phyloP scores from a whole-genome alignment of 2,113 vertebrate species.

The Gulo gulo region DNA sequence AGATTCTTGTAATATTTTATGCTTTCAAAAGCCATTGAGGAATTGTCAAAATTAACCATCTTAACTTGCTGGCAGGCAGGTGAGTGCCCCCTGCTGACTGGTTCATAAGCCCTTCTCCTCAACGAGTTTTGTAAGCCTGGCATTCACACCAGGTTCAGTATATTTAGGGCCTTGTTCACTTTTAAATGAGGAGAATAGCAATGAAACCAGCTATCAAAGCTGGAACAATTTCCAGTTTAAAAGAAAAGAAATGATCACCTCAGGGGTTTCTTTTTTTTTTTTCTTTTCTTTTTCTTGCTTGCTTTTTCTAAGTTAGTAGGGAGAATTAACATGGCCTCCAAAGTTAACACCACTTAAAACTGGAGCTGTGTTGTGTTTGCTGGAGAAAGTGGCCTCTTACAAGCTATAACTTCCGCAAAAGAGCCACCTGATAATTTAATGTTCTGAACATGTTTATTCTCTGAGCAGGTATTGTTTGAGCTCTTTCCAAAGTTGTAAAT shows the following conservation, averaged over 20 bases:
- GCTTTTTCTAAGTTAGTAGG: background rate
- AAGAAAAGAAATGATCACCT: slow-evolving; percentile 18
- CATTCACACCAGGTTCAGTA: background rate
- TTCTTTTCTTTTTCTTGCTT: background rate
- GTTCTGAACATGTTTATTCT: background rate
- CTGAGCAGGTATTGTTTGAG: background rate
- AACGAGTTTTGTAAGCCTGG: background rate
- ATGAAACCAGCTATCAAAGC: slow-evolving; percentile 13
- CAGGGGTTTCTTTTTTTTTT: background rate
- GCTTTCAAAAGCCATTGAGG: slow-evolving; percentile 44
- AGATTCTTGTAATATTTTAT: slow-evolving; percentile 42
- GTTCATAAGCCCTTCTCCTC: background rate
- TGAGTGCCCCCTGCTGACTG: slow-evolving; percentile 40
- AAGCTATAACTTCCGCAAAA: background rate
- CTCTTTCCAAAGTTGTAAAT: slow-evolving; percentile 31
- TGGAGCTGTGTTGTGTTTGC: background rate
- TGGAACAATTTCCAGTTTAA: slow-evolving; percentile 25
- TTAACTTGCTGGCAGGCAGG: slow-evolving; percentile 42
- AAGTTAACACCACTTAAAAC: background rate
- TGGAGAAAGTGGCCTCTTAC: background rate
- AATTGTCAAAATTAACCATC: slow-evolving; percentile 57
- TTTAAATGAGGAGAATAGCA: slow-evolving; percentile 17
- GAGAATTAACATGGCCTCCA: slow-evolving; percentile 19
- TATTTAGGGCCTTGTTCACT: background rate
- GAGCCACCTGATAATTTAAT: background rate